Evolutionary conservation across 2,113 vertebrate genomes (phyloP), one percentile per base, ranked within the genome.

Genomic region (Columba livia): DNA sequence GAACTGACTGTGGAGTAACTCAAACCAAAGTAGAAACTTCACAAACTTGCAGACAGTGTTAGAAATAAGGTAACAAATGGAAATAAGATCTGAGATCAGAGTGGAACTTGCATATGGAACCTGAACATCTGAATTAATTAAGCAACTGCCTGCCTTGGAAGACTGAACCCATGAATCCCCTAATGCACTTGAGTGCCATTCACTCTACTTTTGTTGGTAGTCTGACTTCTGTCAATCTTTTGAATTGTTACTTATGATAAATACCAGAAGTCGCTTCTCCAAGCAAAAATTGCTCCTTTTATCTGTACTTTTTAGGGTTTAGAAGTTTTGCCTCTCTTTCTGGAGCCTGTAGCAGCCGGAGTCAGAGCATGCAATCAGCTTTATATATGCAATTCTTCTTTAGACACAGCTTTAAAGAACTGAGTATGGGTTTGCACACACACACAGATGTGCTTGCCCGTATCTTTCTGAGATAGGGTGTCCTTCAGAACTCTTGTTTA

Each of bases 31-130:
- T 16, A 89, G 89, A 84, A 94, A 5, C 15, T 62, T 64, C 53
- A 42, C 8, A 2, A 89, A 61, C 56, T 32, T 40, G 70, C 19
- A 70, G 36, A 28, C 77, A 83, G 56, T 64, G 58, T 51, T 78
- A 79, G 77, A 91, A 96, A 91, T 60, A 82, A 85, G 92, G 15
- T 44, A 69, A 66, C 56, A 87, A 44, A 60, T 47, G 34, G 44
- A 85, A 94, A 88, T 56, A 80, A 91, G 51, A 88, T 84, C 72
- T 78, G 69, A 92, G 53, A 74, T 86, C 78, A 86, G 65, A 90
- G n/a, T 57, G 26, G 70, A 88, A 80, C 4, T 38, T 80, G 36
- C 34, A 13, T 86, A n/a, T 47, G 38, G 72, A 93, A 72, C 44
- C 26, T 75, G 61, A 86, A 71, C 32, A 60, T 84, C 38, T 85